Base-by-base conservation (phyloP, 2,113 vertebrate species). In the Trematocara nigrifrons region DNA sequence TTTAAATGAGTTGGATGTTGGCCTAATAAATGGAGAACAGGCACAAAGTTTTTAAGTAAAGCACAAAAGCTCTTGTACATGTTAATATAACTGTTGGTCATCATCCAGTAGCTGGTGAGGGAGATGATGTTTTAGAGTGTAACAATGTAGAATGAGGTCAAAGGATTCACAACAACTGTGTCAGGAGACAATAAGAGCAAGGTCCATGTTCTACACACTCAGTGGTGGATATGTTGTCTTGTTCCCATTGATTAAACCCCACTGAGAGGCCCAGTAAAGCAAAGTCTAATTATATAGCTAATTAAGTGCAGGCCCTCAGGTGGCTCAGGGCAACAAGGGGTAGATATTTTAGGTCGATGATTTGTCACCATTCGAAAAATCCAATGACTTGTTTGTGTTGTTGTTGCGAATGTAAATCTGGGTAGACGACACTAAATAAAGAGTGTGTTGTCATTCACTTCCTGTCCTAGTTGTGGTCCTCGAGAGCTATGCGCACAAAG, bases 241-340 rank as follows among this genome's bases (percentile, higher is more conserved):
- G 88, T 93, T 94, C 83, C 83, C 87, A 94, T 94, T 95, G 93
- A 95, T 96, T 94, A 86, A 89, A 91, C 80, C 90, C 92, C 86
- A 92, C 89, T 87, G 91, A 95, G 92, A 94, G 93, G 87, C 89
- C 92, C 84, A 92, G 91, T 91, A 94, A 94, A 94, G 93, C 92
- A 93, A 93, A 92, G 93, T 94, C 94, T 95, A 95, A 95, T 95
- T 96, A 96, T 95, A 92, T 89, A 92, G 93, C 94, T 95, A 95
- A 96, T 96, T 95, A 96, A 91, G 85, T 86, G 91, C 74, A 85
- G 92, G 86, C 87, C 87, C 87, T 82, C 84, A 69, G 91, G 89
- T 82, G 82, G 90, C 94, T 94, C 52, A 3, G 57, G 91, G 95
- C 93, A 82, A 86, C 49, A 82, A 89, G 91, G 74, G 91, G 84